Evolutionary conservation across 2,888 invertebrate species (phyloP).

Genomic region (Erebia palarica): DNA sequence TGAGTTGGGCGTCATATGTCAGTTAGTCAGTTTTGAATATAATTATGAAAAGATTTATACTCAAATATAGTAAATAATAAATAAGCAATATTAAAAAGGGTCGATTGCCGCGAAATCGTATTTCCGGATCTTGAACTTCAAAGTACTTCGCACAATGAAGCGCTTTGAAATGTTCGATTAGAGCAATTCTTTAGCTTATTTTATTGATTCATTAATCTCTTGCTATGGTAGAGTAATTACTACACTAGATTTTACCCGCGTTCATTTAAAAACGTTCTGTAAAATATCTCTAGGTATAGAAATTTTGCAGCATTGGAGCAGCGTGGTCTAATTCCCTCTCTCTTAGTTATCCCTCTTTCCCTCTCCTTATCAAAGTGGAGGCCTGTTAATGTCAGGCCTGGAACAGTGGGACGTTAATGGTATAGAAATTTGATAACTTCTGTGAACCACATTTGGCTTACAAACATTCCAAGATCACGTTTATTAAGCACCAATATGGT

Average conservation of each 20-base stretch:
- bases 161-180: slow-evolving; percentile 17
- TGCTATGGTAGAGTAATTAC: background rate
- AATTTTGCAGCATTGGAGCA: no score
- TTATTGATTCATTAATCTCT: background rate
- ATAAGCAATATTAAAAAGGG: background rate
- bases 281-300: no score
- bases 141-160: slow-evolving; percentile 17
- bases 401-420: no score
- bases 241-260: no score
- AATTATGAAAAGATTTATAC: background rate
- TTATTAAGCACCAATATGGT: background rate
- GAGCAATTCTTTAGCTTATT: slow-evolving; percentile 4
- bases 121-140: slow-evolving; percentile 14
- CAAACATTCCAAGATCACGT: background rate
- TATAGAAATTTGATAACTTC: no score
- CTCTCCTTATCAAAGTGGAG: no score
- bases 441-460: background rate
- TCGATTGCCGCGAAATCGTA: background rate
- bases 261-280: no score
- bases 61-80: background rate
- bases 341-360: no score
- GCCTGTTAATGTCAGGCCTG: no score
- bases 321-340: no score
- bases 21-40: no score
- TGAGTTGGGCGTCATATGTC: no score